Conservation (phyloP, 2,888 invertebrate species). For the Drosophila picticornis region DNA sequence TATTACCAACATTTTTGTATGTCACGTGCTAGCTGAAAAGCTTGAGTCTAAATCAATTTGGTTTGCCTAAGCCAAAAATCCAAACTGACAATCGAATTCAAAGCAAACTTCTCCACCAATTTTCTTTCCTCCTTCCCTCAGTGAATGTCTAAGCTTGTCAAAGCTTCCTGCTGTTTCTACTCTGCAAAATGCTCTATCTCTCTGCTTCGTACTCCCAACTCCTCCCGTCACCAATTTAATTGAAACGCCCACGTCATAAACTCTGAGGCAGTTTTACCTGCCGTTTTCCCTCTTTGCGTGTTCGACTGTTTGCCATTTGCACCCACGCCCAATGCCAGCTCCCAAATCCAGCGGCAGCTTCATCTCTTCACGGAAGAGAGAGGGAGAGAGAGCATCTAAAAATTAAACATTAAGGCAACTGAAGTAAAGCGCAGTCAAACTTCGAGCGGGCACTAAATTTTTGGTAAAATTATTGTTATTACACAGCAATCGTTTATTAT, state of each 20-base stretch:
- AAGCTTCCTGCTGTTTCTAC: slow-evolving; percentile 68
- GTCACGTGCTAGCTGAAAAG: no score
- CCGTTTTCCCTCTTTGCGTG: slow-evolving; percentile 69
- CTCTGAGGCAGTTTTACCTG: slow-evolving; percentile 64
- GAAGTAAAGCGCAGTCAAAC: slow-evolving; percentile 47
- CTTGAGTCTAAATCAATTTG: slow-evolving; percentile 6
- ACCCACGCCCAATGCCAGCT: slow-evolving; percentile 70
- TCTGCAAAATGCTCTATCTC: slow-evolving; percentile 9
- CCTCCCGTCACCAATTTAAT: slow-evolving; percentile 63
- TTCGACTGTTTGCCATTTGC: slow-evolving; percentile 77
- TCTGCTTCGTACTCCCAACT: neutral
- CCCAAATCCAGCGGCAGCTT: slow-evolving; percentile 54
- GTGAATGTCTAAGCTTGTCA: slow-evolving; percentile 46
- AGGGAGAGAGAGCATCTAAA: slow-evolving; percentile 14
- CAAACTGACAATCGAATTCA: slow-evolving; percentile 56
- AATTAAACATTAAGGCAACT: slow-evolving; percentile 29
- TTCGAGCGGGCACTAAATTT: slow-evolving; percentile 67
- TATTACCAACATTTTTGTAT: neutral
- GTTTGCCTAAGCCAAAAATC: slow-evolving; percentile 34
- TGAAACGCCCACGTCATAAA: slow-evolving; percentile 79
- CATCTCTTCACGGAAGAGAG: slow-evolving; percentile 25
- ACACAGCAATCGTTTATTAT: slow-evolving; percentile 83
- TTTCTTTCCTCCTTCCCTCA: slow-evolving; percentile 17
- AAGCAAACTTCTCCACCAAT: slow-evolving; percentile 69
- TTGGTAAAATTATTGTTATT: slow-evolving; percentile 82